Evolutionary conservation across 1,140 invertebrate species (phyloP).

Genomic region (Mizuhopecten yessoensis): DNA sequence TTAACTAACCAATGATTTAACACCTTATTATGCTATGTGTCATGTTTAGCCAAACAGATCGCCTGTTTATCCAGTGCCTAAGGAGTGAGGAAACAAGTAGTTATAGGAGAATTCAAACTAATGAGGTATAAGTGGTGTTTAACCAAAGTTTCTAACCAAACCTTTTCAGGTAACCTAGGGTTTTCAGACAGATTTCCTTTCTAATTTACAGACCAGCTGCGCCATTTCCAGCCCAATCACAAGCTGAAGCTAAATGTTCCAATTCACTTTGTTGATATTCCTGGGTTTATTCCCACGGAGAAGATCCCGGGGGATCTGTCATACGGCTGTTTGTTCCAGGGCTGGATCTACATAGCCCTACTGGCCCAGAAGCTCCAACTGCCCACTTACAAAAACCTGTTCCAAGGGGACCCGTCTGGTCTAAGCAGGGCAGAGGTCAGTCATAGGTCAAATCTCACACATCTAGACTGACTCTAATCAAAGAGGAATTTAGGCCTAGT

Average conservation of each 20-base stretch:
- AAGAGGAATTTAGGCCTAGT: too few species aligned
- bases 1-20: too few species aligned
- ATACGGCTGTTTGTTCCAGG: slow-evolving; percentile 67
- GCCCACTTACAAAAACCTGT: neutral
- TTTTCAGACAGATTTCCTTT: too few species aligned
- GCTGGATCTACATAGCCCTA: slow-evolving; percentile 73
- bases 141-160: too few species aligned
- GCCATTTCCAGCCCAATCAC: slow-evolving; percentile 47
- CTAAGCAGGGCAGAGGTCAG: neutral
- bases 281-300: slow-evolving; percentile 61
- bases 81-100: too few species aligned
- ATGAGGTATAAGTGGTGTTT: too few species aligned
- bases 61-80: too few species aligned
- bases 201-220: slow-evolving; percentile 62
- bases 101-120: too few species aligned
- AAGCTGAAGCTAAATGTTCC: slow-evolving; percentile 63
- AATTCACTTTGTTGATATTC: slow-evolving; percentile 73
- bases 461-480: too few species aligned
- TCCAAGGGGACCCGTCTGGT: neutral
- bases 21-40: too few species aligned
- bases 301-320: slow-evolving; percentile 60
- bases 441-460: neutral
- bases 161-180: too few species aligned
- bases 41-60: too few species aligned
- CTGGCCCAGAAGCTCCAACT: slow-evolving; percentile 52